Evolutionary conservation across 2,888 invertebrate species (phyloP).

Genomic region (Orthosia cruda): DNA sequence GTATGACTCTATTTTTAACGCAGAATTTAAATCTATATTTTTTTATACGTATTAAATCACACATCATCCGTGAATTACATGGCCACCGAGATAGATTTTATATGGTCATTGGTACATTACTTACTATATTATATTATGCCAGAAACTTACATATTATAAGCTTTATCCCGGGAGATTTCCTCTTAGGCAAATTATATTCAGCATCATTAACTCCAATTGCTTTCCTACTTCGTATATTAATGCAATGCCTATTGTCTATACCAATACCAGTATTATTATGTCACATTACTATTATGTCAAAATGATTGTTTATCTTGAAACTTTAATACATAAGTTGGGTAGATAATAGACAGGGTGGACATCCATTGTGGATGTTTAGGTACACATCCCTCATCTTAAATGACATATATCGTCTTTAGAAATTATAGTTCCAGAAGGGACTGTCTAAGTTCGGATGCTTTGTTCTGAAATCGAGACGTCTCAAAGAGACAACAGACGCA

Average conservation of each 20-base stretch:
- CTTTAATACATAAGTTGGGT: conserved; percentile 37
- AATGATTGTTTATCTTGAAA: conserved; percentile 42
- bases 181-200: conserved; percentile 2
- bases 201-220: conserved; percentile 12
- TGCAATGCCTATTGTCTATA: neutral
- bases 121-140: neutral
- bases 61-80: neutral
- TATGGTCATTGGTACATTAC: neutral
- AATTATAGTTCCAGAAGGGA: conserved; percentile 48
- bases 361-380: conserved; percentile 39
- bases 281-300: conserved; percentile 14
- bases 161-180: conserved; percentile 13
- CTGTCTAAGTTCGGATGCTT: conserved; percentile 28
- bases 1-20: neutral
- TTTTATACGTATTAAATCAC: neutral
- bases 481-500: conserved; percentile 1
- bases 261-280: conserved; percentile 5
- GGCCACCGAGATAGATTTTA: neutral
- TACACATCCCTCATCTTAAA: conserved; percentile 51
- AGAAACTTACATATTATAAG: conserved; percentile 14
- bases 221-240: conserved; percentile 9
- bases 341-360: conserved; percentile 42
- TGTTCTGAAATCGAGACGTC: conserved; percentile 35
- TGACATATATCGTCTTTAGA: conserved; percentile 56
- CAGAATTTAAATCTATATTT: neutral